Percentiles rank a stretch among this genome's conserved stretches.
Evolutionary conservation across 1,140 invertebrate species (phyloP).

Genomic region (Heliconius congener): DNA sequence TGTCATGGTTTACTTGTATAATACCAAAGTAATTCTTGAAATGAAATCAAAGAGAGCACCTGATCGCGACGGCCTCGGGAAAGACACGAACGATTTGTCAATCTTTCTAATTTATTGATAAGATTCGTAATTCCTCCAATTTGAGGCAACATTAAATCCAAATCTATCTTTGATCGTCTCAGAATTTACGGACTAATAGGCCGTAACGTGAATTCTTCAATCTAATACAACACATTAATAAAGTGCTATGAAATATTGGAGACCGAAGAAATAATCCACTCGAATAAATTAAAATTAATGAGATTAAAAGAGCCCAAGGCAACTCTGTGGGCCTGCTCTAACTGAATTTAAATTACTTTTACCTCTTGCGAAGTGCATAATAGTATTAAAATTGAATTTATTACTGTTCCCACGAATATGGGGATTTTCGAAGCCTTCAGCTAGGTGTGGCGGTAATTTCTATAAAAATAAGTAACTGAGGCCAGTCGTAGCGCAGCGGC

Average conservation of each 20-base stretch:
- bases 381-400: slow-evolving; percentile 75
- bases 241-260: slow-evolving; percentile 52
- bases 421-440: slow-evolving; percentile 35
- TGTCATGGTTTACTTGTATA: slow-evolving; percentile 5
- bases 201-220: slow-evolving; percentile 31
- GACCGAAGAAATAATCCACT: slow-evolving; percentile 71
- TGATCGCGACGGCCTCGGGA: slow-evolving; percentile 10
- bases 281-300: slow-evolving; percentile 80
- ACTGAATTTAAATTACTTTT: slow-evolving; percentile 79
- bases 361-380: slow-evolving; percentile 75
- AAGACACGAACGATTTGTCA: slow-evolving; percentile 30
- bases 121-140: slow-evolving; percentile 35
- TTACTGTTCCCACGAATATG: slow-evolving; percentile 57
- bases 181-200: slow-evolving; percentile 29
- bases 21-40: slow-evolving; percentile 17
- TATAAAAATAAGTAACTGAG: not conserved
- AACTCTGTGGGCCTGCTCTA: slow-evolving; percentile 59
- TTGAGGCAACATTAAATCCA: slow-evolving; percentile 25
- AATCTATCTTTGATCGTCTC: slow-evolving; percentile 30
- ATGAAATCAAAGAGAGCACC: slow-evolving; percentile 12
- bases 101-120: slow-evolving; percentile 35
- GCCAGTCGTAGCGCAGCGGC: too few relatives aligned
- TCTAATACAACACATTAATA: slow-evolving; percentile 42
- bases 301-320: slow-evolving; percentile 72
- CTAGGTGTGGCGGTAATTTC: slow-evolving; percentile 13